These are phyloP conservation scores for Bos taurus DNA, from an alignment of 2,113 vertebrate genomes.

Conservation along the genomic window DNA sequence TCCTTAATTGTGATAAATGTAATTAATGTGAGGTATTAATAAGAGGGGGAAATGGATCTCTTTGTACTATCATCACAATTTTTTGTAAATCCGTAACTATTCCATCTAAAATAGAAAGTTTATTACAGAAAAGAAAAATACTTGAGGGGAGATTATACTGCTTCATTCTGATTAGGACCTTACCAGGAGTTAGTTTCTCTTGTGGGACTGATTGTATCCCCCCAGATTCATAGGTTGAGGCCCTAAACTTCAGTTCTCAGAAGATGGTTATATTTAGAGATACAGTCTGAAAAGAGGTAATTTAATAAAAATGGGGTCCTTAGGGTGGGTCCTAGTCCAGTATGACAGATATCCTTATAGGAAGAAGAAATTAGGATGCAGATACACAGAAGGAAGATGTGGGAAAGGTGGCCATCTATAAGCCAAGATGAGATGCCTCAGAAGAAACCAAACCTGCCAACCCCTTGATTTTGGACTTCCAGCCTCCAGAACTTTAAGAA, in stretches of 20 bases:
- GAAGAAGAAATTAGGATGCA: not conserved
- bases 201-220: not conserved
- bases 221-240: not conserved
- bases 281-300: not conserved
- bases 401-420: not conserved
- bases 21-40: not conserved
- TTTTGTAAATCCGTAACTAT: not conserved
- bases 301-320: not conserved
- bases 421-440: not conserved
- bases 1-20: not conserved
- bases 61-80: not conserved
- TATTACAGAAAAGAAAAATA: not conserved
- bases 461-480: not conserved
- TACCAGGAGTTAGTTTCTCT: not conserved
- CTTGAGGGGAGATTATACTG: not conserved
- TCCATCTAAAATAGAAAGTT: not conserved
- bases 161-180: not conserved
- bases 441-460: not conserved
- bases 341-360: not conserved
- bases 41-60: not conserved
- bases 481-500: not conserved
- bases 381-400: not conserved
- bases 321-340: too few species aligned
- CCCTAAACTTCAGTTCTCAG: too few species aligned
- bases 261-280: not conserved